A percentile compares a stretch with the other conserved stretches of the same genome.
phyloP scores from a whole-genome alignment of 2,113 vertebrate species.

The Macrotus californicus region DNA sequence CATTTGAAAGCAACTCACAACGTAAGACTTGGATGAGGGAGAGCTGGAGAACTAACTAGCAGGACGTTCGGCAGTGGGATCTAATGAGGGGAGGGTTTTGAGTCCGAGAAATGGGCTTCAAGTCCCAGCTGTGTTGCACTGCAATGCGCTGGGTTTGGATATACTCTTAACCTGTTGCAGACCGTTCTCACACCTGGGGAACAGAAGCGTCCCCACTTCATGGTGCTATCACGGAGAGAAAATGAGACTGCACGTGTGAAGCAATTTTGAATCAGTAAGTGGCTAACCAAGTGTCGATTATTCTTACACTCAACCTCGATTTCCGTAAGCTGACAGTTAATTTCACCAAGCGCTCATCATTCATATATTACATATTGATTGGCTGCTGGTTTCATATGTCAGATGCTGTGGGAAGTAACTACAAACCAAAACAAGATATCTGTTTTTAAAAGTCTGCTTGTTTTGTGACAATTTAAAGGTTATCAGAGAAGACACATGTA shows the following conservation, averaged over 20 bases:
- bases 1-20: constrained; percentile 23
- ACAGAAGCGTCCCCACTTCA: neutral
- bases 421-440: neutral
- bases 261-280: neutral
- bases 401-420: neutral
- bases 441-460: neutral
- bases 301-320: neutral
- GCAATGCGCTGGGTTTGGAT: neutral
- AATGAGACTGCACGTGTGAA: neutral
- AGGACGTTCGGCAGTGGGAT: neutral
- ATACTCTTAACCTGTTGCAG: neutral
- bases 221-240: neutral
- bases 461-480: neutral
- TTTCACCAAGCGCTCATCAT: neutral
- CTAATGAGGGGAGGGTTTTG: neutral
- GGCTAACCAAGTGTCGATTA: neutral
- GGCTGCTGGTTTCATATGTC: neutral
- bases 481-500: neutral
- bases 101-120: neutral
- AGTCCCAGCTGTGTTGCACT: neutral
- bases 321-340: neutral
- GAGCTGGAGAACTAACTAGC: neutral
- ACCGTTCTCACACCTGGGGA: neutral
- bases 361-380: neutral
- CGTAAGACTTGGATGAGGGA: neutral